Base-by-base conservation (phyloP, 2,113 vertebrate genomes). In the Daboia siamensis region DNA sequence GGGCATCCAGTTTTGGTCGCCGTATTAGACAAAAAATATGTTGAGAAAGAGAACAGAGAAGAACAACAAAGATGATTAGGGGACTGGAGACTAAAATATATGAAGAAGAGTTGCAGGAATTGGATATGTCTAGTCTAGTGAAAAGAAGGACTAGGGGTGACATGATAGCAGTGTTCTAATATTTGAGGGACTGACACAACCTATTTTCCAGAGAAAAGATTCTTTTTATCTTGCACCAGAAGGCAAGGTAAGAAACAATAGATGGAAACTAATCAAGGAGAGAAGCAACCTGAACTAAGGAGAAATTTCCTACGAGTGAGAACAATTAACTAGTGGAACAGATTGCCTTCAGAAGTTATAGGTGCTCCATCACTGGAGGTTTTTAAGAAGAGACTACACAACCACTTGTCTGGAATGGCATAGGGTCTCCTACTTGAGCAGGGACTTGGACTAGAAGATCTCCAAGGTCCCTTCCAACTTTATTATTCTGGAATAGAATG, bases 11-110 rank as follows among this genome's bases (percentile, higher is more conserved):
- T n/a, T 69, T 69, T 15, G 12, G 64, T 15, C 64, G 15, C 2
- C 6, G 61, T 69, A 26, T 48, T 0, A 2, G 0, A 0, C 61
- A 44, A 90, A n/a, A 91, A 20, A 9, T 6, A 59, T 44, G 55
- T 3, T 3, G 44, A 33, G 1, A 39, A n/a, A 15, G 44, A 91
- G 3, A 54, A 26, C 21, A 39, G 9, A 52, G 9, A 26, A 86
- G 54, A 86, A n/a, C 23, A 61, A 61, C n/a, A 12, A 10, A 69
- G 64, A 33, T 69, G 29, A 4, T 33, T 69, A n/a, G 5, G 4
- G 29, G 64, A 2, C 13, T 69, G 64, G 29, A 69, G 64, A 12
- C 64, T 69, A 69, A 69, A 69, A 69, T 5, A 15, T n/a, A 15
- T 5, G 12, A 69, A 69, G 12, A 33, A 69, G 0, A 5, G 64